Percentiles rank a stretch among this genome's conserved stretches.
phyloP scores from a whole-genome alignment of 2,888 invertebrate species.

The Drosophila fulvimacula region DNA sequence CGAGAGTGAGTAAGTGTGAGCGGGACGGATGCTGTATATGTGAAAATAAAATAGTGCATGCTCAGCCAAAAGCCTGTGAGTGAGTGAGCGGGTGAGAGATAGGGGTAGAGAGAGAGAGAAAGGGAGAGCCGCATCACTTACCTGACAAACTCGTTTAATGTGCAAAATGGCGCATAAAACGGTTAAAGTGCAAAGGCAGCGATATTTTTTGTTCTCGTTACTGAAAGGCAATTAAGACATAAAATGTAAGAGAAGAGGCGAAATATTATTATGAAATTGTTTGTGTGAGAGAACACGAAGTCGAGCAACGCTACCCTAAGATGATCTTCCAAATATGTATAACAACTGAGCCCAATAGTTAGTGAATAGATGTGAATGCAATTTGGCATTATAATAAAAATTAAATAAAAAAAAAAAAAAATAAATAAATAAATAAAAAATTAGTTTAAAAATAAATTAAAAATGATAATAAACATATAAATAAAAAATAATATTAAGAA shows the following conservation, averaged over 20 bases:
- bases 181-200: slow-evolving; percentile 6
- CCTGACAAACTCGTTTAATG: slow-evolving; percentile 15
- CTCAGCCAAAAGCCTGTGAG: slow-evolving; percentile 2
- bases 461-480: too few relatives aligned
- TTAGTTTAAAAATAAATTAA: too few relatives aligned
- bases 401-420: too few relatives aligned
- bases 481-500: too few relatives aligned
- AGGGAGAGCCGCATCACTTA: slow-evolving; percentile 6
- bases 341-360: too few relatives aligned
- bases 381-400: too few relatives aligned
- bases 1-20: not conserved
- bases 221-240: not conserved
- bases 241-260: not conserved
- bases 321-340: too few relatives aligned
- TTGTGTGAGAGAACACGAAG: too few relatives aligned
- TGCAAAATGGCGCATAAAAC: slow-evolving; percentile 22
- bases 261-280: too few relatives aligned
- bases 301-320: too few relatives aligned
- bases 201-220: not conserved
- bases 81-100: not conserved
- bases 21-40: not conserved
- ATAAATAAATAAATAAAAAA: too few relatives aligned
- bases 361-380: too few relatives aligned
- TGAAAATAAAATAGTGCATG: slow-evolving; percentile 18
- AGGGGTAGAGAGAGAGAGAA: not conserved